Percentiles rank a stretch among this genome's conserved stretches.
Evolutionary conservation across 2,113 vertebrate species (phyloP).

Genomic region (Dipodomys spectabilis): DNA sequence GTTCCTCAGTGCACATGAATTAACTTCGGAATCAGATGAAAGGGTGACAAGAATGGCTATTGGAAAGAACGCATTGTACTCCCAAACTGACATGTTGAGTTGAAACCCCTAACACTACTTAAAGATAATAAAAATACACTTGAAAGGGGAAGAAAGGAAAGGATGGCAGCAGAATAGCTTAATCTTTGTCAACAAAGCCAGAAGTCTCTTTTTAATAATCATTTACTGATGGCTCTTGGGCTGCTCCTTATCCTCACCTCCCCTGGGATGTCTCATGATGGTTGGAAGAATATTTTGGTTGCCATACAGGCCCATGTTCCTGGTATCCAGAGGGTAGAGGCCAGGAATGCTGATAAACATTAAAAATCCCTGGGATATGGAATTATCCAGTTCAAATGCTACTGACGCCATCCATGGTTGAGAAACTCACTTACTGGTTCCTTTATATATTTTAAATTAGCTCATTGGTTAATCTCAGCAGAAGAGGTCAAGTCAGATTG

Average conservation of each 20-base stretch:
- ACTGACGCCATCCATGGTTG: too few relatives aligned
- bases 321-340: neutral
- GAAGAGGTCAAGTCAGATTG: neutral
- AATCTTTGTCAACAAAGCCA: neutral
- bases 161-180: neutral
- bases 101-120: too few relatives aligned
- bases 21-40: neutral
- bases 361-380: rapidly evolving
- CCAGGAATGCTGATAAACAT: neutral
- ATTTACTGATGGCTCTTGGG: neutral
- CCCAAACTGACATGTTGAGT: too few relatives aligned
- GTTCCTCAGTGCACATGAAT: neutral
- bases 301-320: neutral
- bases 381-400: neutral
- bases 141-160: neutral
- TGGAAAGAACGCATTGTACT: too few relatives aligned
- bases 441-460: slow-evolving; percentile 15
- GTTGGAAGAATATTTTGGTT: neutral
- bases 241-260: neutral
- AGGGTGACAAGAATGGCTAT: neutral
- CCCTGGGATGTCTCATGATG: neutral
- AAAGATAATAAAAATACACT: too few relatives aligned
- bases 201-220: neutral
- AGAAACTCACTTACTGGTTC: neutral
- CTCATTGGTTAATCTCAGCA: neutral